Conservation (phyloP, 2,888 invertebrate genomes). For the Muscina levida region DNA sequence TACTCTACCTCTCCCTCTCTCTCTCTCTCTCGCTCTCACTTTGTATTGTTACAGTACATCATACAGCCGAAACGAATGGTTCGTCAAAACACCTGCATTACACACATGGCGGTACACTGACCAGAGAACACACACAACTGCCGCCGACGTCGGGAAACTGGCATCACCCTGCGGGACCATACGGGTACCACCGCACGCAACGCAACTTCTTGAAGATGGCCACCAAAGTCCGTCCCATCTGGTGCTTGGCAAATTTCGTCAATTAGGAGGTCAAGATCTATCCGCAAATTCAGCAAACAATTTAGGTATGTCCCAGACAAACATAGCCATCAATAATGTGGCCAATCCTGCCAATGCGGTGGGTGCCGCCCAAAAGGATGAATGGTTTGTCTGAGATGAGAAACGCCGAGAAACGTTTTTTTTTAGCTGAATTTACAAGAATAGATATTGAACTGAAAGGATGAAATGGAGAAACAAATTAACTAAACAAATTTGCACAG, state of each 20-base stretch:
- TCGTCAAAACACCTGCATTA: constrained; percentile 83
- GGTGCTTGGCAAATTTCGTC: constrained; percentile 92
- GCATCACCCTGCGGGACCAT: constrained; percentile 94
- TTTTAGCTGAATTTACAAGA: constrained; percentile 43
- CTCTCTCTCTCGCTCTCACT: background rate
- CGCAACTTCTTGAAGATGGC: constrained; percentile 82
- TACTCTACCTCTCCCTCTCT: background rate
- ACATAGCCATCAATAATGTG: constrained; percentile 75
- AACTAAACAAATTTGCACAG: constrained; percentile 78
- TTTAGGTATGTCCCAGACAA: constrained; percentile 73
- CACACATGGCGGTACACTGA: constrained; percentile 81
- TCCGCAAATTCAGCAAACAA: constrained; percentile 82
- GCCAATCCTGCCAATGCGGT: constrained; percentile 71
- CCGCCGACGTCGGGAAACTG: constrained; percentile 92
- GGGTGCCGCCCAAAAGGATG: constrained; percentile 89
- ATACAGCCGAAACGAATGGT: constrained; percentile 85
- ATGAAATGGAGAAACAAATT: constrained; percentile 53
- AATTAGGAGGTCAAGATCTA: constrained; percentile 81
- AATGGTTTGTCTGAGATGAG: constrained; percentile 89
- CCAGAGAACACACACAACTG: constrained; percentile 82
- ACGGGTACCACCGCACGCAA: constrained; percentile 81
- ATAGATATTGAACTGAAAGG: background rate
- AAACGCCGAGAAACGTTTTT: background rate
- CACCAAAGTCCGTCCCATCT: constrained; percentile 94
- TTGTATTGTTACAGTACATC: constrained; percentile 74